These are phyloP conservation scores for Rotaria magnacalcarata DNA, from an alignment of 2,888 invertebrate genomes.

Conservation along the genomic window DNA sequence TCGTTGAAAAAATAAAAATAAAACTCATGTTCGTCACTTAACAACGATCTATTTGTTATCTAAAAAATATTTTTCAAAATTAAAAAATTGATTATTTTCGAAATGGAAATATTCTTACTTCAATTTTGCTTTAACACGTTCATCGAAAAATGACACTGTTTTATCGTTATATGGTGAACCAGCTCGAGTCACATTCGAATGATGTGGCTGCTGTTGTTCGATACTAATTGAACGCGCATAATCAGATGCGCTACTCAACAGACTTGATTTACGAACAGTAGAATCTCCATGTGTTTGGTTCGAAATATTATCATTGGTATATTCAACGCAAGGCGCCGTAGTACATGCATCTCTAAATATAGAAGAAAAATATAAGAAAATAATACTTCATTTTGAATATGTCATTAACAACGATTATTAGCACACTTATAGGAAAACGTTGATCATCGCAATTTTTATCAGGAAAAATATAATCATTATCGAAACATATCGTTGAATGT, in stretches of 20 bases:
- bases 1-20: not conserved
- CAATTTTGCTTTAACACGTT: not conserved
- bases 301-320: not conserved
- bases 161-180: conserved; percentile 31
- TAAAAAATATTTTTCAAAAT: not conserved
- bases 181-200: not conserved
- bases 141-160: not conserved
- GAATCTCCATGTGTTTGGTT: not conserved
- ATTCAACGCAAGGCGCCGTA: not conserved
- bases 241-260: conserved; percentile 27
- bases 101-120: not conserved
- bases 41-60: not conserved
- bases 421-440: too few species aligned
- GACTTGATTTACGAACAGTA: not conserved
- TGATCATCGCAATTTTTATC: too few species aligned
- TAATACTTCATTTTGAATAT: too few species aligned
- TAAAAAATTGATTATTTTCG: too few species aligned
- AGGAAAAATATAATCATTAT: too few species aligned
- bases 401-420: too few species aligned
- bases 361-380: not conserved
- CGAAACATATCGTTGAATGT: too few species aligned
- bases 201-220: conserved; percentile 5
- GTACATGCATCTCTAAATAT: conserved; percentile 21
- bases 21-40: not conserved
- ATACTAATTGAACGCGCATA: conserved; percentile 15